Evolutionary conservation across 2,888 invertebrate species (phyloP), one percentile per base, ranked within the genome.

Genomic region (Plebejus argus): DNA sequence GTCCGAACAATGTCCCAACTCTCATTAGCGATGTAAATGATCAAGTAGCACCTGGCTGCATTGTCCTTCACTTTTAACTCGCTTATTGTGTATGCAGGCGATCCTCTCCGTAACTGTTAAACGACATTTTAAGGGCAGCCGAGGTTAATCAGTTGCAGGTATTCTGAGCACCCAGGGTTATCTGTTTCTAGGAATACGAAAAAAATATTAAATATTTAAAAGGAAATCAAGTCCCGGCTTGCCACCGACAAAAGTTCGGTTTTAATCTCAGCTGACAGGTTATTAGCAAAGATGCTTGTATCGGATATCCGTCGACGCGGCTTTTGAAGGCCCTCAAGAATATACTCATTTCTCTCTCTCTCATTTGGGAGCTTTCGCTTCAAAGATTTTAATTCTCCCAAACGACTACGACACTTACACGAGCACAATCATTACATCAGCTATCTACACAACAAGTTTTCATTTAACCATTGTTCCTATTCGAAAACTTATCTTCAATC

Each of bases 51-150:
- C 83, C 83, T 81, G 80, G 83, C 84, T 86, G 87, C 86, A 86
- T 85, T 86, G 86, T 89, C 87, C 85, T 86, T 83, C 80, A 82
- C 85, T 88, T 90, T 90, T 90, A 88, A 88, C 89, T 85, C 85
- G 90, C 87, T 90, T 89, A 72, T 74, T 77, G 45, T 87, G 87
- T 87, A 90, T 91, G 90, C 84, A 86, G 89, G 90, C 86, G 83
- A 80, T 79, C 83, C 82, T 84, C 83, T 80, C 77, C n/a, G 81
- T 88, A 87, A 88, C 87, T 85, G 86, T 87, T 86, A 82, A 78
- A 79, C 78, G 79, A 84, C 81, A 81, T 81, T 82, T 82, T 84
- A 83, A 81, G 79, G 81, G 83, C 82, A 81, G 80, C 76, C 78
- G 80, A 84, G 82, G 85, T 83, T 85, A 85, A 85, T 85, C 84